Evolutionary conservation across 1,140 invertebrate species (phyloP), one percentile per base, ranked within the genome.

Genomic region (Pseudomyrmex pallidus): DNA sequence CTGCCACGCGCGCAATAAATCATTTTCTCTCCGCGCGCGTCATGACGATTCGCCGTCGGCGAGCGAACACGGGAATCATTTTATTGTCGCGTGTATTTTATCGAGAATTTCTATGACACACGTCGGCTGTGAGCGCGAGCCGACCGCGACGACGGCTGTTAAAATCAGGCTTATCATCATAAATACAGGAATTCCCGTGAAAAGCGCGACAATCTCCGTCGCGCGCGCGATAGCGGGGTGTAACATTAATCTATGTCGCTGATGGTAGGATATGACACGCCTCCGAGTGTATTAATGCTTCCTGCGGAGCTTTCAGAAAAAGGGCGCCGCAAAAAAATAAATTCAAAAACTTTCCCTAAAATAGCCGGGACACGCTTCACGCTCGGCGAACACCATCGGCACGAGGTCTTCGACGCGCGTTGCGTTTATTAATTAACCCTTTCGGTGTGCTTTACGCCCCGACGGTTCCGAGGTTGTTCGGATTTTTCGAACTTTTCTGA

Each of bases 381-480:
- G 73, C 48, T 66, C 22, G 54, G 9, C 54, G 66, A 59, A 59
- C 76, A 44, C 20, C 64, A 52, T 72, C 66, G 62, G 25, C n/a
- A 17, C 13, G n/a, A 17, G 15, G 54, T 46, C 54, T 59, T 70
- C 66, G 76, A 80, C 66, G 22, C 66, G 76, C 66, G 76, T 80
- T 80, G 66, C 76, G 76, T 80, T 80, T 80, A 80, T 80, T 80
- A 80, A 80, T 80, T 80, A 80, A 80, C 76, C 66, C 76, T 70
- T 70, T 80, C 66, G 76, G 56, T 70, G 66, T 70, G 66, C 66
- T 80, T 80, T 80, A 80, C 66, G 76, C 54, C 15, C 44, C 52
- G 66, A 61, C n/a, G 66, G 76, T 72, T 72, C 66, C 76, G 20
- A 56, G 66, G 46, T 72, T 80, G 54, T 50, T 48, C 66, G 66